Percentiles rank a stretch among this genome's conserved stretches.
Evolutionary conservation across 2,797 vertebrate species (phyloP).

Genomic region (Emys orbicularis): DNA sequence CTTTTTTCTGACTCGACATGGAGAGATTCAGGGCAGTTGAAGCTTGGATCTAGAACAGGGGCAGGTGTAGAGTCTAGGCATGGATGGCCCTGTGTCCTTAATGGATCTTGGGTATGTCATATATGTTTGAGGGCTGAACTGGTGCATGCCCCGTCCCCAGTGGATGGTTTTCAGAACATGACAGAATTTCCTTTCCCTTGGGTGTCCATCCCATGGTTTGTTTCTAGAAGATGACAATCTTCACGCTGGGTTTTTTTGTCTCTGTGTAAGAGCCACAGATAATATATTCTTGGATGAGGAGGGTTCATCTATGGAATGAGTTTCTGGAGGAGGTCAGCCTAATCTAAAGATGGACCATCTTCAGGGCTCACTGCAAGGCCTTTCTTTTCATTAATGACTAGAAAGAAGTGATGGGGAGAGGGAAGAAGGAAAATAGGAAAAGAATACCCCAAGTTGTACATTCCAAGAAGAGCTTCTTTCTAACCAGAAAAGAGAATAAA

Average conservation of each 20-base stretch:
- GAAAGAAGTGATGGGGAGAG: not conserved
- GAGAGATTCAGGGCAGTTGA: not conserved
- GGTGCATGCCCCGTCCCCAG: not conserved
- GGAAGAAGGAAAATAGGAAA: not conserved
- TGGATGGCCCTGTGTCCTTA: accelerated
- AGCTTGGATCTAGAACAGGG: not conserved
- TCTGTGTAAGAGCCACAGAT: not conserved
- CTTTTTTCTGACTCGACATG: not conserved
- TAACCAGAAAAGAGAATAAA: not conserved
- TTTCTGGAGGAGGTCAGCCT: not conserved
- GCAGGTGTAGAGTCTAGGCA: not conserved
- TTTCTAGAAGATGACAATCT: not conserved
- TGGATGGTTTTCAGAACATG: not conserved
- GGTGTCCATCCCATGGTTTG: not conserved
- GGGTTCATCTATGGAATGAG: not conserved
- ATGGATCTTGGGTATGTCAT: not conserved
- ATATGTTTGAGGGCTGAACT: not conserved
- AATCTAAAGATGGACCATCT: not conserved
- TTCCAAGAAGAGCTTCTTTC: not conserved
- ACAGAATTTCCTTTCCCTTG: not conserved
- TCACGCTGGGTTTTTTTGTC: not conserved
- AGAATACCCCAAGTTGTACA: not conserved
- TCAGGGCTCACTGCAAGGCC: not conserved
- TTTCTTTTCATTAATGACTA: not conserved
- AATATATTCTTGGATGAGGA: not conserved